phyloP scores from a whole-genome alignment of 2,113 vertebrate species.

The Eurypyga helias region DNA sequence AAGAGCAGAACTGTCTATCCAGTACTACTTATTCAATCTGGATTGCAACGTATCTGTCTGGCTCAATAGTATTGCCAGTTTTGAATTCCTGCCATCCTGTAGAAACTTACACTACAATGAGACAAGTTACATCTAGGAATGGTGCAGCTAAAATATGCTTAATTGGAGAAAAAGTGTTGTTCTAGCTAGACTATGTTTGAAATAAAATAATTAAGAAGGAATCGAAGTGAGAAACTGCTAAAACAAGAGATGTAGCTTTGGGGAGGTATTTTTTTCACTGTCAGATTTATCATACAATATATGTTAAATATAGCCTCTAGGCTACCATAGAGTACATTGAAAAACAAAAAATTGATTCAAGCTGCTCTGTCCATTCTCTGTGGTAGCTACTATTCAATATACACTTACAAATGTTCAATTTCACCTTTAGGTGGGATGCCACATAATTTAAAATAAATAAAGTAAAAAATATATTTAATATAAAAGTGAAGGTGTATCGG shows the following conservation, averaged over 20 bases:
- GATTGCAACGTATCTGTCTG: not conserved
- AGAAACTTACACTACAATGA: not conserved
- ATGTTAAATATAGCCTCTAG: not conserved
- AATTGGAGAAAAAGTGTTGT: not conserved
- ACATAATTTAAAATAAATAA: not conserved
- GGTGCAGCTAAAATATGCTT: not conserved
- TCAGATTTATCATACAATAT: not conserved
- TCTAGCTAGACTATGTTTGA: not conserved
- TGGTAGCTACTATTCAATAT: not conserved
- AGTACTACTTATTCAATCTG: not conserved
- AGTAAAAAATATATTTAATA: not conserved
- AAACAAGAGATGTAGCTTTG: not conserved
- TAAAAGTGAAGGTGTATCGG: not conserved
- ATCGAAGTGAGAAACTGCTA: not conserved
- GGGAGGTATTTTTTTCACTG: not conserved
- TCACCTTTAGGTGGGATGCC: not conserved
- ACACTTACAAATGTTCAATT: not conserved
- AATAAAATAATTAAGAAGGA: not conserved
- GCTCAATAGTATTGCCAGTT: not conserved
- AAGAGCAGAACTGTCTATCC: not conserved
- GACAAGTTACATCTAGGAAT: not conserved
- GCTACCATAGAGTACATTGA: not conserved
- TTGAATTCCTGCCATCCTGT: not conserved
- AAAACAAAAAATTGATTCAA: slow-evolving; percentile 19
- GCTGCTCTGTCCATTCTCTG: not conserved